Conservation (phyloP, 1,140 invertebrate genomes). For the Neotoxoptera formosana region DNA sequence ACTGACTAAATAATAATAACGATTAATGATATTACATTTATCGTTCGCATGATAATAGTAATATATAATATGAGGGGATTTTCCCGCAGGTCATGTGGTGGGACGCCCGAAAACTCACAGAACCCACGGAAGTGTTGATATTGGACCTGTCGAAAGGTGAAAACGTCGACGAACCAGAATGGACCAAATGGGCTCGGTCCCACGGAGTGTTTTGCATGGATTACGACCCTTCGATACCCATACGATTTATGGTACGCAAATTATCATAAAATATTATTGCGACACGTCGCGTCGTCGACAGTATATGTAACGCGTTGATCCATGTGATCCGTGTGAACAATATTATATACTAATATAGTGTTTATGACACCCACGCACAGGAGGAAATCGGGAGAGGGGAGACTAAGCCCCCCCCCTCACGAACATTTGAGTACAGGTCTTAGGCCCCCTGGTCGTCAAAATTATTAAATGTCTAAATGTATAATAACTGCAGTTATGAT, state of each 20-base stretch:
- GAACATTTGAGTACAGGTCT: too few species aligned
- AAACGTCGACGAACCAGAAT: conserved; percentile 56
- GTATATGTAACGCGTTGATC: not conserved
- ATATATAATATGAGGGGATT: too few species aligned
- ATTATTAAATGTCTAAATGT: too few species aligned
- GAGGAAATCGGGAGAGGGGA: too few species aligned
- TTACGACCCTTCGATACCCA: conserved; percentile 72
- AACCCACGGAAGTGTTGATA: conserved; percentile 69
- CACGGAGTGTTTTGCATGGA: conserved; percentile 69
- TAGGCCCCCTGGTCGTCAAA: too few species aligned
- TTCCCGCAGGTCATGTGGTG: conserved; percentile 68
- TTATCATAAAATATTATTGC: not conserved
- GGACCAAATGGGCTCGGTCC: conserved; percentile 63
- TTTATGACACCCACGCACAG: not conserved
- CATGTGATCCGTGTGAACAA: not conserved
- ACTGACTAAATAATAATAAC: not conserved
- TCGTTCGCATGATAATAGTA: not conserved
- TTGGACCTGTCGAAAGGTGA: conserved; percentile 65
- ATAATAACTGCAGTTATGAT: too few species aligned
- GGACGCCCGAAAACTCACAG: conserved; percentile 70
- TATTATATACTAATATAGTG: not conserved
- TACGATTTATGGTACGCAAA: conserved; percentile 70
- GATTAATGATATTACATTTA: not conserved
- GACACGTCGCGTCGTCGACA: not conserved
- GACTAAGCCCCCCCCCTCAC: too few species aligned